Evolutionary conservation across 1,140 invertebrate species (phyloP).

Genomic region (Leptinotarsa undecemlineata): DNA sequence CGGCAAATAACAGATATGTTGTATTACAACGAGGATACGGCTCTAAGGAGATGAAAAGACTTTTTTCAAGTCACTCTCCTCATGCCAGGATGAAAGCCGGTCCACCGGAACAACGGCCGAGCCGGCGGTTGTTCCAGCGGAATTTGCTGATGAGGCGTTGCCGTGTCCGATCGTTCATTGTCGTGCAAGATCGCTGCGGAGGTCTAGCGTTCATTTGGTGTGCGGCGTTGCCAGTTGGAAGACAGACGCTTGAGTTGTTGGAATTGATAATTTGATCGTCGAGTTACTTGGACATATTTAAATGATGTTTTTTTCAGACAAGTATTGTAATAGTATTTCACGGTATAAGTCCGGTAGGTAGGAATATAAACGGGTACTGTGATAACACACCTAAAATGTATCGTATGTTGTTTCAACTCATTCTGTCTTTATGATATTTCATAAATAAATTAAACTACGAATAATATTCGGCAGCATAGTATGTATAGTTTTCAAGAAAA

Average conservation of each 20-base stretch:
- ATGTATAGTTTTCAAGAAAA: too few species aligned
- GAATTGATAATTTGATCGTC: too few species aligned
- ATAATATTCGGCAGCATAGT: too few species aligned
- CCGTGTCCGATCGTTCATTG: conserved; percentile 16
- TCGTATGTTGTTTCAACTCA: too few species aligned
- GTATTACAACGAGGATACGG: conserved; percentile 40
- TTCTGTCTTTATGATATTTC: too few species aligned
- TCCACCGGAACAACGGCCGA: conserved; percentile 38
- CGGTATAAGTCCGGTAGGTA: too few species aligned
- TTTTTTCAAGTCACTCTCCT: conserved; percentile 40
- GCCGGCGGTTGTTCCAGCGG: conserved; percentile 39
- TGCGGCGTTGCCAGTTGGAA: neutral
- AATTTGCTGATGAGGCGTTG: conserved; percentile 22
- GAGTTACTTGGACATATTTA: too few species aligned
- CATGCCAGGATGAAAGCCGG: conserved; percentile 33
- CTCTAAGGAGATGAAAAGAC: conserved; percentile 39
- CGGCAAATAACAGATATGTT: conserved; percentile 41
- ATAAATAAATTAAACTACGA: too few species aligned
- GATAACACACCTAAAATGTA: too few species aligned
- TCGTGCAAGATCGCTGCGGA: conserved; percentile 23
- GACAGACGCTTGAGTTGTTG: neutral
- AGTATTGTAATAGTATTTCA: too few species aligned
- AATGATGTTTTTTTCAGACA: too few species aligned
- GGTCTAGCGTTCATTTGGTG: conserved; percentile 8
- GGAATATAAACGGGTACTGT: too few species aligned